A percentile compares a stretch with the other conserved stretches of the same genome.
phyloP scores from a whole-genome alignment of 2,113 vertebrate genomes.

The Dasyornis broadbenti region DNA sequence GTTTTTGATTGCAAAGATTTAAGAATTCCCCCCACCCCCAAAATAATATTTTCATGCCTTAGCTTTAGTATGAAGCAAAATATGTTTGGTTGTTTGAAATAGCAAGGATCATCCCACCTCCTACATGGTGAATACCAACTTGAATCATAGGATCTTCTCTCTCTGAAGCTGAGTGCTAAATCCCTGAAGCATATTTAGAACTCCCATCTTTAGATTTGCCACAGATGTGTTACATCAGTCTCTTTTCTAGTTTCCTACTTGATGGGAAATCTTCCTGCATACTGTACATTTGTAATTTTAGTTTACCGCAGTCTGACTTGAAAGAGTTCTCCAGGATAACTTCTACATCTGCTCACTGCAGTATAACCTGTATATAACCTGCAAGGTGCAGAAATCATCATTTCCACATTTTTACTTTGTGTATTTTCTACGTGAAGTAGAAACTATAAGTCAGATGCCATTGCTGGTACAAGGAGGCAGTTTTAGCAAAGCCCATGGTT shows the following conservation, averaged over 20 bases:
- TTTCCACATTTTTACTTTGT: neutral
- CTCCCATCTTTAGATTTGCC: neutral
- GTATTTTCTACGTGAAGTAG: neutral
- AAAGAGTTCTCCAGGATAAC: neutral
- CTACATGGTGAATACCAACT: neutral
- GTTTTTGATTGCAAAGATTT: neutral
- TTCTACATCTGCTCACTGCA: neutral
- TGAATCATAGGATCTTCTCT: neutral
- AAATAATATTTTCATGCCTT: neutral
- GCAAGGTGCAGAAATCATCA: neutral
- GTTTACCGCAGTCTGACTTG: neutral
- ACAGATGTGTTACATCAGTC: neutral
- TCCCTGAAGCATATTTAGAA: neutral
- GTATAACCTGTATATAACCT: neutral
- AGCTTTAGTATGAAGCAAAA: neutral
- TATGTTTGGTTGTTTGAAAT: neutral
- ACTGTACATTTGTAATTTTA: neutral
- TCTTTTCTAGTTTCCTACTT: neutral
- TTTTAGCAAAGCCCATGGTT: neutral
- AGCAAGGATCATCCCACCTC: neutral
- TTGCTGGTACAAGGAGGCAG: neutral
- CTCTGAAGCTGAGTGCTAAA: neutral
- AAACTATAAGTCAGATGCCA: neutral
- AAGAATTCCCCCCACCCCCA: accelerated
- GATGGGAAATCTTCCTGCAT: neutral